These are phyloP conservation scores for Gnathonemus longibarbis DNA, from an alignment of 2,113 vertebrate species.

Conservation along the genomic window DNA sequence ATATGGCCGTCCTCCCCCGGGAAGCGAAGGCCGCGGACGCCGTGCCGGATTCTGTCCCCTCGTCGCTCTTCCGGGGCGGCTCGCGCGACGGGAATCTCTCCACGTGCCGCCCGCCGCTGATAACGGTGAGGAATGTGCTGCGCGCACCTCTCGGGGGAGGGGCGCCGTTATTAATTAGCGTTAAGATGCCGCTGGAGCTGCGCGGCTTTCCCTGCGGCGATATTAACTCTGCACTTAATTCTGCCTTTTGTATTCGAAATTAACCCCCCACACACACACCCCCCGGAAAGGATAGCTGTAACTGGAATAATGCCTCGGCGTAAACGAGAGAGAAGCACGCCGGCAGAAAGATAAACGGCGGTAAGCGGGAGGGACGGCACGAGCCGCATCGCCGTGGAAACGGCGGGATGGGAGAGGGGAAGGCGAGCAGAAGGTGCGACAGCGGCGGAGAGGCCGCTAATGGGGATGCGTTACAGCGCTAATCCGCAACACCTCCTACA, in stretches of 20 bases:
- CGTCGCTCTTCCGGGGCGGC: constrained; percentile 47
- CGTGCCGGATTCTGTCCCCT: constrained; percentile 35
- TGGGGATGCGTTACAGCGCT: background rate
- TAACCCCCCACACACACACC: constrained; percentile 26
- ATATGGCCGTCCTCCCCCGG: background rate
- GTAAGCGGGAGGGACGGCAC: background rate
- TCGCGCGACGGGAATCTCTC: constrained; percentile 36
- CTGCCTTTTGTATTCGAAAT: constrained; percentile 55
- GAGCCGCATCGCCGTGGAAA: background rate
- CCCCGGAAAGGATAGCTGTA: background rate
- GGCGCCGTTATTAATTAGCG: constrained; percentile 51
- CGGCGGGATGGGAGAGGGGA: background rate
- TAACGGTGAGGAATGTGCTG: constrained; percentile 56
- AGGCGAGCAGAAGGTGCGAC: background rate
- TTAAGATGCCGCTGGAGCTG: constrained; percentile 56
- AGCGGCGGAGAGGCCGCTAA: background rate
- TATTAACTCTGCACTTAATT: constrained; percentile 61
- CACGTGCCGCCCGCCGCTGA: constrained; percentile 46
- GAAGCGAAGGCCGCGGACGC: background rate
- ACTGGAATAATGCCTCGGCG: background rate
- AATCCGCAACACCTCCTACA: background rate
- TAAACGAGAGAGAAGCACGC: background rate
- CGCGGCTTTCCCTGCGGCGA: constrained; percentile 46
- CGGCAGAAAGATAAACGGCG: background rate
- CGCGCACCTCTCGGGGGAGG: background rate